Conservation (phyloP, 2,888 invertebrate genomes). For the Orthosia incerta region DNA sequence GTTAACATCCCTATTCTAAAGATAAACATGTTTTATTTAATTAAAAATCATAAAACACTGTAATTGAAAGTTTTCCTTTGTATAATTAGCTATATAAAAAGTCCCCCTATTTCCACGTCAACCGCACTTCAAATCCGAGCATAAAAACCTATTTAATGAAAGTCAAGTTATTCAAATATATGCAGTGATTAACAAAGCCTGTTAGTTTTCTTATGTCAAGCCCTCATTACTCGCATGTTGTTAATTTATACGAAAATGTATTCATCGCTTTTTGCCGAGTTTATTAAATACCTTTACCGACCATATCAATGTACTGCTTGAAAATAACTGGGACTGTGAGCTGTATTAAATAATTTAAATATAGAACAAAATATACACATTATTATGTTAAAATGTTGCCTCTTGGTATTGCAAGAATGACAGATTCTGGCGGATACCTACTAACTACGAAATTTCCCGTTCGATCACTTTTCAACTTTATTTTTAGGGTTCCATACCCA, state of each 20-base stretch:
- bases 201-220: constrained; percentile 55
- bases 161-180: constrained; percentile 60
- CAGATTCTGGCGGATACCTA: no score
- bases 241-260: constrained; percentile 71
- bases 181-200: constrained; percentile 51
- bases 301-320: constrained; percentile 52
- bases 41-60: background rate
- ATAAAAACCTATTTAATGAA: constrained; percentile 36
- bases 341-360: constrained; percentile 32
- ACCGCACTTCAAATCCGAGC: constrained; percentile 14
- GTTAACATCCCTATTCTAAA: background rate
- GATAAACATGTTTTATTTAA: background rate
- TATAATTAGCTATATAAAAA: constrained; percentile 1
- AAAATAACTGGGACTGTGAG: constrained; percentile 48
- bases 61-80: background rate
- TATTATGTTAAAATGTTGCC: background rate
- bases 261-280: constrained; percentile 63
- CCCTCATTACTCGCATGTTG: constrained; percentile 64
- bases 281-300: constrained; percentile 61
- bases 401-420: background rate
- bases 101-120: background rate
- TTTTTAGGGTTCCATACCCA: no score
- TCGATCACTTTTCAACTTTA: no score
- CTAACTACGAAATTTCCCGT: no score
- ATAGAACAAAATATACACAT: background rate